A percentile compares a stretch with the other conserved stretches of the same genome.
Evolutionary conservation across 2,113 vertebrate genomes (phyloP).

Genomic region (Tragulus kanchil): DNA sequence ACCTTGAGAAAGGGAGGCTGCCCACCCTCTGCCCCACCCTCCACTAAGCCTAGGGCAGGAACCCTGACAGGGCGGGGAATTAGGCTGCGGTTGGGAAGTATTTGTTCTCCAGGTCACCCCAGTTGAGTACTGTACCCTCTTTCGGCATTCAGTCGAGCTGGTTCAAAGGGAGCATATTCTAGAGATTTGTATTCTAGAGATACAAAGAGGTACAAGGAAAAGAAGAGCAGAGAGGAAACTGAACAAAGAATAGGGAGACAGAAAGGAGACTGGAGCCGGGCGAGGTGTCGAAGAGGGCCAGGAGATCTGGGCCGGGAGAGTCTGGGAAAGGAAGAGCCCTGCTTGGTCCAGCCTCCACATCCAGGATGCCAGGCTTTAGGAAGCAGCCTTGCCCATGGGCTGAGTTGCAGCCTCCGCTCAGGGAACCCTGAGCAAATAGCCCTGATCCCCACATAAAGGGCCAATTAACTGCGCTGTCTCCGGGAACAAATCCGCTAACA

Average conservation of each 20-base stretch:
- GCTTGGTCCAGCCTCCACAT: constrained; percentile 48
- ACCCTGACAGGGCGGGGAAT: neutral
- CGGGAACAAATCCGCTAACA: constrained; percentile 86
- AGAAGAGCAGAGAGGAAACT: neutral
- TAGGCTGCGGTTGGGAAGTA: neutral
- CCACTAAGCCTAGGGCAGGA: neutral
- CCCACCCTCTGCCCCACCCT: neutral
- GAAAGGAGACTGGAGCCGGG: neutral
- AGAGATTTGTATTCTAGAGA: neutral
- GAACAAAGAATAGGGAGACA: neutral
- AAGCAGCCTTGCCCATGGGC: constrained; percentile 43
- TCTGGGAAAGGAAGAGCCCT: too few species aligned
- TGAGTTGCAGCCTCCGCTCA: constrained; percentile 54
- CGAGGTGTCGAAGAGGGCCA: neutral
- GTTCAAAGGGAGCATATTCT: constrained; percentile 9
- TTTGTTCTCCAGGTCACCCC: neutral
- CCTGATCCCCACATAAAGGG: constrained; percentile 89
- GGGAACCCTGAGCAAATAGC: constrained; percentile 88
- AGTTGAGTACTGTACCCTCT: neutral
- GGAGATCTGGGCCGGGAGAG: neutral
- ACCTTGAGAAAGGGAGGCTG: neutral
- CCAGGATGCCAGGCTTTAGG: constrained; percentile 50
- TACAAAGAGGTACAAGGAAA: neutral
- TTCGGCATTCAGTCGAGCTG: neutral
- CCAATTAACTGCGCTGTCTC: constrained; percentile 86